phyloP scores from a whole-genome alignment of 2,113 vertebrate species.

The Eclectus roratus region DNA sequence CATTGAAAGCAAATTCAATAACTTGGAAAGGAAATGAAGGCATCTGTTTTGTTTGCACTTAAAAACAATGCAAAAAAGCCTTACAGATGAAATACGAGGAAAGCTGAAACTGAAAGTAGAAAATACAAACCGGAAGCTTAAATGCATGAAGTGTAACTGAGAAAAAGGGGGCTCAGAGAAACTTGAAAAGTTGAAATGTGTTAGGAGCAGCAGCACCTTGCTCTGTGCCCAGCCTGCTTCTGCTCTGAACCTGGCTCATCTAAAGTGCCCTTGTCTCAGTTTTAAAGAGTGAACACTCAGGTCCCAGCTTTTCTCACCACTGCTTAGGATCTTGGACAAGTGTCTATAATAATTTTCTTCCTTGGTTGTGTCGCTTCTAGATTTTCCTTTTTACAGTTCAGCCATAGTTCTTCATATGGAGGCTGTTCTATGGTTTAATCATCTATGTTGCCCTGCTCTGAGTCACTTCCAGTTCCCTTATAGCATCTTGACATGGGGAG shows the following conservation, averaged over 20 bases:
- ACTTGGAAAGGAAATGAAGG: slow-evolving; percentile 31
- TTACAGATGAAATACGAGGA: not conserved
- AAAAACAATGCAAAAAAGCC: not conserved
- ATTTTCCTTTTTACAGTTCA: not conserved
- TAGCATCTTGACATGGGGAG: not conserved
- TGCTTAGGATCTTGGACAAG: not conserved
- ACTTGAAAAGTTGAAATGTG: not conserved
- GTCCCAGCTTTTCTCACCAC: not conserved
- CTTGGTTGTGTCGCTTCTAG: not conserved
- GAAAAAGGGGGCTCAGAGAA: not conserved
- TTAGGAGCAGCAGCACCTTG: not conserved
- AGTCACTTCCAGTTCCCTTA: slow-evolving; percentile 9
- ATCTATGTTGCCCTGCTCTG: not conserved
- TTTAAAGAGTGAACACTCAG: not conserved
- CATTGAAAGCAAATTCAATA: slow-evolving; percentile 1
- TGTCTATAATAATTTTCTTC: not conserved
- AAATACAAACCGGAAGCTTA: not conserved
- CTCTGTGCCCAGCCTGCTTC: not conserved
- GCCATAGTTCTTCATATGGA: not conserved
- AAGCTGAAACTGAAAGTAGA: not conserved
- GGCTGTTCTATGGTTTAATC: not conserved
- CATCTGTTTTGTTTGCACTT: slow-evolving; percentile 31
- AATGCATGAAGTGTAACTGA: not conserved
- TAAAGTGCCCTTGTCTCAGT: not conserved
- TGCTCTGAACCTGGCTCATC: not conserved